These are phyloP conservation scores for Alauda arvensis DNA, from an alignment of 2,797 vertebrate genomes.

Conservation along the genomic window DNA sequence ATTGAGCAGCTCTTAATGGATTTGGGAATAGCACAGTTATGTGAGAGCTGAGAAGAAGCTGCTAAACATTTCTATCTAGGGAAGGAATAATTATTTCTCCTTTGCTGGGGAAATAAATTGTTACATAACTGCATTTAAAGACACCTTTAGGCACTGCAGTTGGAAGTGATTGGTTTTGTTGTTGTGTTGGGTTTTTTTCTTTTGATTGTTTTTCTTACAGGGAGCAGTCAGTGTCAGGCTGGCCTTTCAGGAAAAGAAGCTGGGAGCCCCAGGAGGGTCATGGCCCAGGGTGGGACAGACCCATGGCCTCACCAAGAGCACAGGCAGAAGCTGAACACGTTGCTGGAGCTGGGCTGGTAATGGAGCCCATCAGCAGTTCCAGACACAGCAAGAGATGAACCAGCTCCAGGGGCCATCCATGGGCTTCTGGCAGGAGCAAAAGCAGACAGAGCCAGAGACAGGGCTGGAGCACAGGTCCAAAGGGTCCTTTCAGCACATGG, in stretches of 20 bases:
- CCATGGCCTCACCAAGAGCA: not conserved
- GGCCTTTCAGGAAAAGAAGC: not conserved
- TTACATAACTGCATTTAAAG: not conserved
- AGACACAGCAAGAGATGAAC: not conserved
- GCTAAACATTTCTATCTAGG: not conserved
- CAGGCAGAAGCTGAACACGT: not conserved
- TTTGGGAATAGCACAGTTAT: not conserved
- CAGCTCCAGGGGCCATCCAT: not conserved
- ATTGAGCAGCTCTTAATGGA: not conserved
- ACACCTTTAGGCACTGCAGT: not conserved
- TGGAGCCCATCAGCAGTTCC: accelerated
- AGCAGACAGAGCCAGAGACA: not conserved
- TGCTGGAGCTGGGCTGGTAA: not conserved
- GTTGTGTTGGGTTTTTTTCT: not conserved
- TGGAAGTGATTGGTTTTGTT: not conserved
- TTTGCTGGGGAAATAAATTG: not conserved
- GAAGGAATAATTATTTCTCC: too few species aligned
- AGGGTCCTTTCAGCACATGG: not conserved
- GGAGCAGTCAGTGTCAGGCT: not conserved
- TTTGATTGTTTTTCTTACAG: not conserved
- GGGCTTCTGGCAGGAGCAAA: not conserved
- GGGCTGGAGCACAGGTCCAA: not conserved
- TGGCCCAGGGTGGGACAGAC: too few species aligned
- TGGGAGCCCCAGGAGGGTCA: not conserved
- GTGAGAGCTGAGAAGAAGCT: not conserved